Evolutionary conservation across 2,888 invertebrate genomes (phyloP), one percentile per base, ranked within the genome.

Genomic region (Drosophila melanosoma): DNA sequence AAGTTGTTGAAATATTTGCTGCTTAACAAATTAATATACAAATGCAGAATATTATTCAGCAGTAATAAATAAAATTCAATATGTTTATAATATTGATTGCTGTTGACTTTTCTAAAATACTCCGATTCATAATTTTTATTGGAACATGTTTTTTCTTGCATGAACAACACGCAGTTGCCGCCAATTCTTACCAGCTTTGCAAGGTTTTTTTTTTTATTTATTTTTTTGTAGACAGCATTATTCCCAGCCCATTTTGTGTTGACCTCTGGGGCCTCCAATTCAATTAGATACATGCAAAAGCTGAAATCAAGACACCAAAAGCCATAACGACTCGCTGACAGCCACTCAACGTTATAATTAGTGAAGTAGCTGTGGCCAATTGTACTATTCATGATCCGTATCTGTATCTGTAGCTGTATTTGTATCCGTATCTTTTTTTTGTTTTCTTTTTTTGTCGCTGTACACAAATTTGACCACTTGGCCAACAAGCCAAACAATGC

Each of bases 211-310:
- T 26, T 35, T n/a, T 26, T 38, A n/a, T 35, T n/a, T 29, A 29
- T 7, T 36, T 8, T 15, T 26, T 36, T 49, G 33, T 54, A 26
- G 57, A 4, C 49, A 59, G 48, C 57, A 33, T 4, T 32, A 61
- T 68, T 81, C 81, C 74, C 83, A 86, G 83, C 65, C 82, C 70
- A 83, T 78, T 81, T 66, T 33, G n/a, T 5, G 29, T 17, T 69
- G 82, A 79, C 83, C 90, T 89, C 80, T 83, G 60, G 33, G 59
- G 57, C 57, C 17, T 51, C 77, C 78, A 83, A 90, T 87, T 87
- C 73, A 87, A 87, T 87, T 87, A 89, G 66, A 69, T 35, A 82
- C 76, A 88, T 69, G 81, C 76, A 83, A 65, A 66, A 38, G 68
- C 60, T 51, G 32, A 33, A 56, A 74, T 26, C 58, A 36, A 68